phyloP scores from a whole-genome alignment of 1,140 invertebrate species.

The Bombus affinis region DNA sequence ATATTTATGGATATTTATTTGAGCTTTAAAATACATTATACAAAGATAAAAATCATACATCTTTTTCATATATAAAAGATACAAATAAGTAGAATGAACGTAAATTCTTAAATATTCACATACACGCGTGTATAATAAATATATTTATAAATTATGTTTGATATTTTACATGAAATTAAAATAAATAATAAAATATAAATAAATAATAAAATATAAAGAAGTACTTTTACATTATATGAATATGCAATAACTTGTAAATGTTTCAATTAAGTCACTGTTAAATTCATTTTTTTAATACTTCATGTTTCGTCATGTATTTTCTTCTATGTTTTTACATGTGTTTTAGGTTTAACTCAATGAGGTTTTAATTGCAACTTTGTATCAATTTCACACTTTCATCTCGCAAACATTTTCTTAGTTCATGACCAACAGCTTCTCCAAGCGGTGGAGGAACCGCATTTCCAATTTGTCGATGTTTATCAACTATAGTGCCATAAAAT shows the following conservation, averaged over 20 bases:
- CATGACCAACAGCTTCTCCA: conserved; percentile 88
- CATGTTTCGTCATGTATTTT: not conserved
- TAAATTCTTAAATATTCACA: not conserved
- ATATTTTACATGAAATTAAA: not conserved
- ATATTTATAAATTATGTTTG: not conserved
- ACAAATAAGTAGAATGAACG: not conserved
- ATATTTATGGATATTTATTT: not conserved
- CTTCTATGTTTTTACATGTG: not conserved
- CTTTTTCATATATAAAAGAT: not conserved
- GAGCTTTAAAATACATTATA: not conserved
- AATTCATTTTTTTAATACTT: not conserved
- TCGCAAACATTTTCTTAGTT: conserved; percentile 86
- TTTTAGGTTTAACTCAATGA: not conserved
- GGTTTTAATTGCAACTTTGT: not conserved
- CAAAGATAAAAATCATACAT: no score
- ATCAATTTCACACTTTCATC: not conserved
- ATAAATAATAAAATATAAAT: not conserved
- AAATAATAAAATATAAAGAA: not conserved
- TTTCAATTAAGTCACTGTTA: not conserved
- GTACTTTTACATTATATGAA: not conserved
- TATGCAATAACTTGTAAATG: not conserved
- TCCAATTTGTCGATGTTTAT: conserved; percentile 93
- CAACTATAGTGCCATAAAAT: conserved; percentile 89
- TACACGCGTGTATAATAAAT: not conserved
- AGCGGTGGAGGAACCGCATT: conserved; percentile 95